phyloP scores from a whole-genome alignment of 23 tunicate species.

The Diplosoma virens region DNA sequence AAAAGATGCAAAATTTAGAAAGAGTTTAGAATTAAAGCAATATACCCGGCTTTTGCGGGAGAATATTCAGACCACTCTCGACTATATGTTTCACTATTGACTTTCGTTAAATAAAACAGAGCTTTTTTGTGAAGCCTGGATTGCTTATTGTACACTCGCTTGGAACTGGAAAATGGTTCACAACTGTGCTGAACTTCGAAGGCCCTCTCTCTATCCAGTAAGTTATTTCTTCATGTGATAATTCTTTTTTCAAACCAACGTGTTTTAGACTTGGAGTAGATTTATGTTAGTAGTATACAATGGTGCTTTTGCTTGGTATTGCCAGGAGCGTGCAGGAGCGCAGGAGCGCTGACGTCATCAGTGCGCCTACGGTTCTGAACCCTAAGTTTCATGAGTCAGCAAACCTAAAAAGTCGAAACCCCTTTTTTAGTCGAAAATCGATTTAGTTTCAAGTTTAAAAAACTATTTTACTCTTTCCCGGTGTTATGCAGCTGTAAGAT shows the following conservation, averaged over 20 bases:
- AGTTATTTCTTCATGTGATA: slow-evolving; percentile 10
- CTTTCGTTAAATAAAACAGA: not conserved
- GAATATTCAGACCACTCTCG: slow-evolving; percentile 15
- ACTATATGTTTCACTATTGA: slow-evolving; percentile 18
- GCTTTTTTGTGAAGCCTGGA: not conserved
- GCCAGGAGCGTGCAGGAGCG: too few species aligned
- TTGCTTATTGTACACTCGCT: slow-evolving; percentile 28
- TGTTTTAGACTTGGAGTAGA: not conserved
- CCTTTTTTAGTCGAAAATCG: too few species aligned
- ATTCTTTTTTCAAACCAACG: slow-evolving; percentile 20
- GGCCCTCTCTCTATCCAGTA: slow-evolving; percentile 28
- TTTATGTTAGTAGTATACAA: too few species aligned
- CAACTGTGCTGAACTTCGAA: slow-evolving; percentile 18
- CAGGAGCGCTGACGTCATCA: too few species aligned
- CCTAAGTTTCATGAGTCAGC: too few species aligned
- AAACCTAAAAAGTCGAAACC: too few species aligned
- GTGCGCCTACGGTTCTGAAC: too few species aligned
- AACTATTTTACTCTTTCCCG: too few species aligned
- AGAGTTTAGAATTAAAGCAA: slow-evolving; percentile 8
- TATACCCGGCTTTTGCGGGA: slow-evolving; percentile 8
- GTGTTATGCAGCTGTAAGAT: too few species aligned
- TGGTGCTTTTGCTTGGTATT: too few species aligned
- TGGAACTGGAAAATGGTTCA: slow-evolving; percentile 21
- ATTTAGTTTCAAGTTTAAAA: too few species aligned
- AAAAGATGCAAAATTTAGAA: slow-evolving; percentile 14